Conservation (phyloP, 1,140 invertebrate genomes). For the Anoplolepis gracilipes region DNA sequence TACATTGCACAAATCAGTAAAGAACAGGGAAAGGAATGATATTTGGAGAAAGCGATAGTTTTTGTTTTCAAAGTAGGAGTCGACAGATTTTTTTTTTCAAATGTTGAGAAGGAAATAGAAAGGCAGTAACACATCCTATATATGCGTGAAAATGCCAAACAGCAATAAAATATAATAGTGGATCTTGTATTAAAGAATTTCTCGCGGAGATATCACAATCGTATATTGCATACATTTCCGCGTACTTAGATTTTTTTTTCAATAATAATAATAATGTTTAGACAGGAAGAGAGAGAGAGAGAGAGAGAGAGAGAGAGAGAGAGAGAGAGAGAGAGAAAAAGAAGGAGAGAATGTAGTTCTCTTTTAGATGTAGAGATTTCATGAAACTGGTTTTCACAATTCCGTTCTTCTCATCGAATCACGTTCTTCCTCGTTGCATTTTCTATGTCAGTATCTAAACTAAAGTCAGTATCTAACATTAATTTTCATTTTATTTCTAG, state of each 20-base stretch:
- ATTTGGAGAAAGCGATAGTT: background rate
- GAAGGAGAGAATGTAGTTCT: no score
- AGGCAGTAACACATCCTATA: background rate
- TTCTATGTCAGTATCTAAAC: constrained; percentile 45
- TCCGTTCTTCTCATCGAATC: constrained; percentile 61
- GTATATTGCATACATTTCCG: constrained; percentile 1
- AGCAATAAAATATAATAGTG: constrained; percentile 54
- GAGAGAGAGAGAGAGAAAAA: background rate
- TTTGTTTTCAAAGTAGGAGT: constrained; percentile 4
- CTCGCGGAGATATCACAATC: constrained; percentile 41
- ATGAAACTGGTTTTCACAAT: constrained; percentile 38
- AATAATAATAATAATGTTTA: constrained; percentile 17
- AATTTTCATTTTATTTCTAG: constrained; percentile 9
- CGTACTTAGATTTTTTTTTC: constrained; percentile 43
- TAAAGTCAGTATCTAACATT: background rate
- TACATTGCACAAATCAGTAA: constrained; percentile 65
- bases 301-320: background rate
- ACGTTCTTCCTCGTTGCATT: constrained; percentile 73
- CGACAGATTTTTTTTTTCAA: constrained; percentile 7
- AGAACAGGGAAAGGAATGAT: constrained; percentile 4
- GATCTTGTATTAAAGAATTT: constrained; percentile 38
- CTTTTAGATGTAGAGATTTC: constrained; percentile 40
- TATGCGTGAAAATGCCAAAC: constrained; percentile 34
- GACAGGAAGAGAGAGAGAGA: background rate
- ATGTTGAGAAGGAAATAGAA: background rate